These are phyloP conservation scores for Boloria selene DNA, from an alignment of 2,888 invertebrate species.

Conservation along the genomic window DNA sequence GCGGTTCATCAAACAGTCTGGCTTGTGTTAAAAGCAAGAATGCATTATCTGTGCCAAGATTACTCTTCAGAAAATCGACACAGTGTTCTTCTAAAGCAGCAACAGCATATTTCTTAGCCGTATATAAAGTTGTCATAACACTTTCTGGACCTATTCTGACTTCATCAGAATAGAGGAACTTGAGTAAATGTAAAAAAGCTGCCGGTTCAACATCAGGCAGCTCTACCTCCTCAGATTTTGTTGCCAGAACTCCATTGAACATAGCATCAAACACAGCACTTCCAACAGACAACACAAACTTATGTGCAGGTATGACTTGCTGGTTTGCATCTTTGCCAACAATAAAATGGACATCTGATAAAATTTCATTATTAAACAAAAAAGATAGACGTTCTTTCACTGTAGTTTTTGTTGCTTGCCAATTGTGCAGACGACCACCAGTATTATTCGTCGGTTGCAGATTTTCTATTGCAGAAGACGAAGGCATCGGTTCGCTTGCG, in stretches of 20 bases:
- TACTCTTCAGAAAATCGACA: constrained; percentile 88
- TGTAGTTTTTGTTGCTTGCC: constrained; percentile 89
- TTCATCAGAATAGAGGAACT: constrained; percentile 90
- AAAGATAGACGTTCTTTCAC: constrained; percentile 89
- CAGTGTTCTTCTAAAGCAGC: constrained; percentile 91
- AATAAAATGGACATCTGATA: constrained; percentile 88
- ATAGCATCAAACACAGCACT: constrained; percentile 94
- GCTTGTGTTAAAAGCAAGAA: constrained; percentile 91
- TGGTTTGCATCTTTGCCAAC: constrained; percentile 87
- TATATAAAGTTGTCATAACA: constrained; percentile 93
- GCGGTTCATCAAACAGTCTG: constrained; percentile 90
- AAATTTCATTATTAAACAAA: constrained; percentile 76
- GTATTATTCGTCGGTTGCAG: constrained; percentile 69
- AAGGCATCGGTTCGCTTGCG: constrained; percentile 57
- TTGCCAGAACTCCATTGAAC: constrained; percentile 90
- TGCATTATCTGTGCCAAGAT: constrained; percentile 91
- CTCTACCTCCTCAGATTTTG: constrained; percentile 87
- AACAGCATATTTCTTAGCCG: constrained; percentile 93
- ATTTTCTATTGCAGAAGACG: constrained; percentile 64
- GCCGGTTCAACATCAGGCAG: constrained; percentile 92
- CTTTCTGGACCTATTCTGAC: constrained; percentile 92
- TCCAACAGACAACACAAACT: constrained; percentile 90
- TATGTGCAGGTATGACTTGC: constrained; percentile 89
- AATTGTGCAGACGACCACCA: constrained; percentile 82
- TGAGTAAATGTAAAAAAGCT: constrained; percentile 88